Conservation (phyloP, 2,797 vertebrate species). For the Paedocypris micromegethes region DNA sequence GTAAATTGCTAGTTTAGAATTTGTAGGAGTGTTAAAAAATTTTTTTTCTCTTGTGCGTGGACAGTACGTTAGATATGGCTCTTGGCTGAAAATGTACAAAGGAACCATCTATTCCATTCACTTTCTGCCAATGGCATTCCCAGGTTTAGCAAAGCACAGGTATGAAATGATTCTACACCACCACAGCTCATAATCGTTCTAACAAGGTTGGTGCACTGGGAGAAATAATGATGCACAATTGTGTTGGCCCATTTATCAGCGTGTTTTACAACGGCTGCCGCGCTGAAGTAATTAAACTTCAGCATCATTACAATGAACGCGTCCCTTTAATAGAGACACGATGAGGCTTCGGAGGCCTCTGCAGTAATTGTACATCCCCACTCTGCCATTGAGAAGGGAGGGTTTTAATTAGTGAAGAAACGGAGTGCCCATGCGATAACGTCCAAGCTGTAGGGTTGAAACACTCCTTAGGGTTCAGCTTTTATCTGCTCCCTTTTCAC, state of each 20-base stretch:
- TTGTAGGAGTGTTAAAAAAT: conserved; percentile 45
- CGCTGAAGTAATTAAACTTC: conserved; percentile 99
- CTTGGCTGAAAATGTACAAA: conserved; percentile 37
- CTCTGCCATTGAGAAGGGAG: conserved; percentile 72
- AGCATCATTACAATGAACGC: conserved; percentile 98
- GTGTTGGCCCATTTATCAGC: conserved; percentile 98
- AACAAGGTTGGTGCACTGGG: conserved; percentile 42
- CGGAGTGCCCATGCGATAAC: conserved; percentile 64
- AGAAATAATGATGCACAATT: conserved; percentile 81
- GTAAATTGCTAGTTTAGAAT: conserved; percentile 19
- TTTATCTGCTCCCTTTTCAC: conserved; percentile 18
- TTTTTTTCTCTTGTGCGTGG: conserved; percentile 7
- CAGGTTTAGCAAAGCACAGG: conserved; percentile 76
- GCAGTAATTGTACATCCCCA: conserved; percentile 86
- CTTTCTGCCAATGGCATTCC: conserved; percentile 38
- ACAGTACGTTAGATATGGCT: conserved; percentile 14
- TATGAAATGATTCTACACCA: conserved; percentile 63
- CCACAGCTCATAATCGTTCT: conserved; percentile 56
- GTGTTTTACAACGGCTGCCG: conserved; percentile 96
- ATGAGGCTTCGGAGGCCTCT: conserved; percentile 95
- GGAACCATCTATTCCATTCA: conserved; percentile 17
- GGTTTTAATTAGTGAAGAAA: conserved; percentile 90
- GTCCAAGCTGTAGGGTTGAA: conserved; percentile 26
- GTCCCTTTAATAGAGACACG: conserved; percentile 97
- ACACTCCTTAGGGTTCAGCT: conserved; percentile 34